These are phyloP conservation scores for Odontocerum albicorne DNA, from an alignment of 2,888 invertebrate genomes.

Conservation along the genomic window DNA sequence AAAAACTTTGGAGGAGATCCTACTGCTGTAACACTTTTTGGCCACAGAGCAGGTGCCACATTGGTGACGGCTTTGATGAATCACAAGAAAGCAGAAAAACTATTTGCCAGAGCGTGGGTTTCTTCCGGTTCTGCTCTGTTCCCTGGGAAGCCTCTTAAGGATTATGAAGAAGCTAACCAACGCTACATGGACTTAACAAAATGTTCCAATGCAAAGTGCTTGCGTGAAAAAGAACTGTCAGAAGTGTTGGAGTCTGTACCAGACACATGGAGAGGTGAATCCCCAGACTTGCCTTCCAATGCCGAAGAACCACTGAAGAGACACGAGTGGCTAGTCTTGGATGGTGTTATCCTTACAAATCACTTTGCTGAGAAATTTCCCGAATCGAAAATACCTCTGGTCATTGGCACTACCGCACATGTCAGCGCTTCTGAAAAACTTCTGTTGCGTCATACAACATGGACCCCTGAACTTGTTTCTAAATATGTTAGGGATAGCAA, in stretches of 20 bases:
- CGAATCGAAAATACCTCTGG: constrained; percentile 47
- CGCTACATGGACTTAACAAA: constrained; percentile 60
- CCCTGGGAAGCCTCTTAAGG: constrained; percentile 64
- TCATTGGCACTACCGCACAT: constrained; percentile 76
- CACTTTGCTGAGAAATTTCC: constrained; percentile 69
- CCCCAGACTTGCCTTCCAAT: constrained; percentile 55
- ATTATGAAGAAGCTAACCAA: constrained; percentile 63
- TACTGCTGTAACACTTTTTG: constrained; percentile 76
- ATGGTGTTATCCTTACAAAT: constrained; percentile 68
- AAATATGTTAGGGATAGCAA: constrained; percentile 64
- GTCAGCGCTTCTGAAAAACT: constrained; percentile 67
- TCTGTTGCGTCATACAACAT: constrained; percentile 61
- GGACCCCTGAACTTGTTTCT: constrained; percentile 67
- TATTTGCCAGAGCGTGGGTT: constrained; percentile 79
- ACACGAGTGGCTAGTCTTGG: constrained; percentile 77
- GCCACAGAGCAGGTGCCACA: constrained; percentile 85
- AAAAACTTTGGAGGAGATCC: constrained; percentile 83
- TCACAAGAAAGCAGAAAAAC: constrained; percentile 59
- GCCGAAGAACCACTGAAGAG: constrained; percentile 58
- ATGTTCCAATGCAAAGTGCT: constrained; percentile 61
- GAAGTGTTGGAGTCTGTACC: constrained; percentile 70
- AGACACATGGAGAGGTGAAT: constrained; percentile 68
- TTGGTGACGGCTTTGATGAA: constrained; percentile 75
- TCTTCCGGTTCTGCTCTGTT: constrained; percentile 75
- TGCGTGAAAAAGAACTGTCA: constrained; percentile 55